Evolutionary conservation across 2,888 invertebrate genomes (phyloP).

Genomic region (Tinea pellionella): DNA sequence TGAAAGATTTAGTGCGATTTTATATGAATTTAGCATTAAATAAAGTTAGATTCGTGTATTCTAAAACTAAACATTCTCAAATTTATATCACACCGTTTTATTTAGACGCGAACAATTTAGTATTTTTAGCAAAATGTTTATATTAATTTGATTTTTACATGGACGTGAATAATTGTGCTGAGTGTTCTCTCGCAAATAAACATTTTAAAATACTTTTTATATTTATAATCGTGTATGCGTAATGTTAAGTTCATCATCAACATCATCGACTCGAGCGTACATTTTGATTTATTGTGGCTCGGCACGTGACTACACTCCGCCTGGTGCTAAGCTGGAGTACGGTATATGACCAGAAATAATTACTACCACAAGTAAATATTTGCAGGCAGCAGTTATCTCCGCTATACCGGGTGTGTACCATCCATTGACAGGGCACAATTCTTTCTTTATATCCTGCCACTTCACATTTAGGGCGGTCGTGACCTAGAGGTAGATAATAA

Average conservation of each 20-base stretch:
- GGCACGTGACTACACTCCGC: no score
- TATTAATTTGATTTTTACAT: background rate
- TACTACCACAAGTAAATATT: no score
- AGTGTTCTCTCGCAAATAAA: background rate
- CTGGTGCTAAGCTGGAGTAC: no score
- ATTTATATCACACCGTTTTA: conserved; percentile 2
- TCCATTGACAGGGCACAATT: no score
- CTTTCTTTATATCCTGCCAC: no score
- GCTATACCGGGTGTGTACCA: no score
- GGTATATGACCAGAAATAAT: no score
- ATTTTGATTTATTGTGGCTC: no score
- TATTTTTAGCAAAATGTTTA: background rate
- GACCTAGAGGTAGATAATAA: no score
- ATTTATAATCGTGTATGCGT: background rate
- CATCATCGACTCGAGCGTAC: no score
- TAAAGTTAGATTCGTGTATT: background rate
- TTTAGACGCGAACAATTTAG: background rate
- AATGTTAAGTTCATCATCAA: background rate
- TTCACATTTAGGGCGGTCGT: no score
- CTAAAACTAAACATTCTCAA: background rate
- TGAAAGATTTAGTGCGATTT: background rate
- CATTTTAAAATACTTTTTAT: background rate
- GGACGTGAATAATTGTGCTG: background rate
- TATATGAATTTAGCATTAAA: background rate
- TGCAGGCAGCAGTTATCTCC: no score